Conservation (phyloP, 2,888 invertebrate genomes). For the Morpho deidamia region DNA sequence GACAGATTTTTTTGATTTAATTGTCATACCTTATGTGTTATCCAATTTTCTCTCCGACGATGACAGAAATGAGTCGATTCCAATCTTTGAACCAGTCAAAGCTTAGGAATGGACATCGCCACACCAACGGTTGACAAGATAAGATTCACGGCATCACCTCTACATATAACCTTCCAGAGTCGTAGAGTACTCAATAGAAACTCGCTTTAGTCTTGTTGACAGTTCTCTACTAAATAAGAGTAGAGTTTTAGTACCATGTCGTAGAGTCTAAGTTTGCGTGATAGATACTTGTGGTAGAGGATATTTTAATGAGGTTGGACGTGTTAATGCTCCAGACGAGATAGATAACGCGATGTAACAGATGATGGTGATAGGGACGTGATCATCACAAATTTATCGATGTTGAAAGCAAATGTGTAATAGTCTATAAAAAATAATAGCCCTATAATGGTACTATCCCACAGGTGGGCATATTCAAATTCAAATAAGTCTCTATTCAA, state of each 20-base stretch:
- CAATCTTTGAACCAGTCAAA: slow-evolving; percentile 16
- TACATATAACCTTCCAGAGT: not conserved
- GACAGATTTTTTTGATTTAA: too few species aligned
- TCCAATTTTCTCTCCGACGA: slow-evolving; percentile 17
- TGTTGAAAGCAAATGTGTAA: too few species aligned
- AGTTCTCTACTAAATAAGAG: not conserved
- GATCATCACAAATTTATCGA: not conserved
- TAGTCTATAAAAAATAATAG: too few species aligned
- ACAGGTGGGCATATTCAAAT: too few species aligned
- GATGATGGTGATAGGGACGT: slow-evolving; percentile 39
- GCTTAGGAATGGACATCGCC: slow-evolving; percentile 20
- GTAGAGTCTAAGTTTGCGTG: slow-evolving; percentile 8
- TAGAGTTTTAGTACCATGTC: not conserved
- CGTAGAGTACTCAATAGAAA: too few species aligned
- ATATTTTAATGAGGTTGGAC: slow-evolving; percentile 61
- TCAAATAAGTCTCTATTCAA: too few species aligned
- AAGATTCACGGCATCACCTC: slow-evolving; percentile 14
- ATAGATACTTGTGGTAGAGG: slow-evolving; percentile 24
- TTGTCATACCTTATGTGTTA: slow-evolving; percentile 10
- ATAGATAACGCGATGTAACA: slow-evolving; percentile 54
- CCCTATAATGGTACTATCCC: too few species aligned
- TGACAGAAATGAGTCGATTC: slow-evolving; percentile 21
- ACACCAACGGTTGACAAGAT: slow-evolving; percentile 25
- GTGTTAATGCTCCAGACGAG: slow-evolving; percentile 63
- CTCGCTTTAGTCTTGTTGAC: not conserved